Percentiles rank a stretch among this genome's conserved stretches.
phyloP scores from a whole-genome alignment of 2,888 invertebrate genomes.

The Branchellion lobata region DNA sequence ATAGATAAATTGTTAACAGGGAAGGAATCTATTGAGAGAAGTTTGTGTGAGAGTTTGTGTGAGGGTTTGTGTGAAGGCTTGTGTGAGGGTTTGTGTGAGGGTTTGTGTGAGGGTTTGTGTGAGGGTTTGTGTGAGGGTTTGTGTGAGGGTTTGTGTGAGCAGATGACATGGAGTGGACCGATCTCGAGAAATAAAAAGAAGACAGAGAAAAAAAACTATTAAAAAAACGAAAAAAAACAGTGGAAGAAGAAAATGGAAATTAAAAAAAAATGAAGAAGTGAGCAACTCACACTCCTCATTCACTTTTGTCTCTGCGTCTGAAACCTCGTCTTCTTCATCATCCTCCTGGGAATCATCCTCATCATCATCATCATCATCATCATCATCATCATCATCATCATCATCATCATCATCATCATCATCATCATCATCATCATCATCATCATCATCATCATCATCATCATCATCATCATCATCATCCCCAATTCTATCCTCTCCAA shows the following conservation, averaged over 20 bases:
- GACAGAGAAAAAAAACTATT: no score
- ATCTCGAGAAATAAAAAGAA: no score
- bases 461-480: conserved; percentile 26
- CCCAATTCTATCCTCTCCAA: conserved; percentile 14
- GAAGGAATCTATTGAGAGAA: no score
- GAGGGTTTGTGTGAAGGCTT: background rate
- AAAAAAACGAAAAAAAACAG: no score
- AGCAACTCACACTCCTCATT: conserved; percentile 39
- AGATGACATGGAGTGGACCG: no score
- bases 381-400: conserved; percentile 40
- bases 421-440: conserved; percentile 40
- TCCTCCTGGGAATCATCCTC: conserved; percentile 41
- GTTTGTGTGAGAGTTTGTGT: background rate
- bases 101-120: background rate
- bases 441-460: conserved; percentile 30
- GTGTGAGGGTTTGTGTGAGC: no score
- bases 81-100: no score
- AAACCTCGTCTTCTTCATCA: conserved; percentile 52
- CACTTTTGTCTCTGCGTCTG: conserved; percentile 61
- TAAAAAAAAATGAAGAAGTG: no score
- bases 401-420: conserved; percentile 40
- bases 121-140: background rate
- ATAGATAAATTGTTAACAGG: no score
- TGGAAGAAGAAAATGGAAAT: no score
- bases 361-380: conserved; percentile 24